Evolutionary conservation across 2,888 invertebrate genomes (phyloP).

Genomic region (Patella pellucida): DNA sequence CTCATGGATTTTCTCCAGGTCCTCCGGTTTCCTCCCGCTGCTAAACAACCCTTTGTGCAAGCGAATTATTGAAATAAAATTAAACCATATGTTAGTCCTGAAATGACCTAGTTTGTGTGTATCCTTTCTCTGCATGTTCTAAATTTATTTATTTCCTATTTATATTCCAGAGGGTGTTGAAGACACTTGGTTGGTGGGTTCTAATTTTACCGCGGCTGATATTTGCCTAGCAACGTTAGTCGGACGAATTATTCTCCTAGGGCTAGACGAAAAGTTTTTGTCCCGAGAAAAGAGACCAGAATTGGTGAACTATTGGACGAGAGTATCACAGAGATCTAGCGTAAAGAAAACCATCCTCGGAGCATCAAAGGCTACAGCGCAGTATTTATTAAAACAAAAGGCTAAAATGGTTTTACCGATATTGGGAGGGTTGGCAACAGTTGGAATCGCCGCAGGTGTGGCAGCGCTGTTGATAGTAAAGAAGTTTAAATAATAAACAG

Average conservation of each 20-base stretch:
- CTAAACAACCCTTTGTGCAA: no score
- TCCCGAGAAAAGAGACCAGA: slow-evolving; percentile 43
- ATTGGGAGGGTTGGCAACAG: slow-evolving; percentile 25
- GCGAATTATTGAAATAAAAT: no score
- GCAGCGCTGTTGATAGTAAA: slow-evolving; percentile 26
- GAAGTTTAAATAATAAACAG: not conserved
- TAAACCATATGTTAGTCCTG: no score
- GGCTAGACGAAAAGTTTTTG: slow-evolving; percentile 45
- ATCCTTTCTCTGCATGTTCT: no score
- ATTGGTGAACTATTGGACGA: slow-evolving; percentile 40
- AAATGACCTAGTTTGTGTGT: no score
- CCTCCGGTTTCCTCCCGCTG: no score
- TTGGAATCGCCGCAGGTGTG: slow-evolving; percentile 28
- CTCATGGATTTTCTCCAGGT: no score
- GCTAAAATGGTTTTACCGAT: slow-evolving; percentile 25
- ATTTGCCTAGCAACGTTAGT: slow-evolving; percentile 44
- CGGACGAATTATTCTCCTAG: slow-evolving; percentile 43
- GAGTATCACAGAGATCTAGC: slow-evolving; percentile 27
- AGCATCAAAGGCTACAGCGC: slow-evolving; percentile 4
- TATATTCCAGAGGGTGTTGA: slow-evolving; percentile 33
- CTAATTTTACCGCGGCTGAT: slow-evolving; percentile 54
- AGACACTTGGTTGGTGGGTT: slow-evolving; percentile 51
- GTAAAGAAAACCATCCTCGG: slow-evolving; percentile 22
- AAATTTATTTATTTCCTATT: not conserved
- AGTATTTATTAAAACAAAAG: slow-evolving; percentile 18